A percentile compares a stretch with the other conserved stretches of the same genome.
These are phyloP conservation scores for Junonia oenone DNA, from an alignment of 2,888 invertebrate species.

Conservation along the genomic window DNA sequence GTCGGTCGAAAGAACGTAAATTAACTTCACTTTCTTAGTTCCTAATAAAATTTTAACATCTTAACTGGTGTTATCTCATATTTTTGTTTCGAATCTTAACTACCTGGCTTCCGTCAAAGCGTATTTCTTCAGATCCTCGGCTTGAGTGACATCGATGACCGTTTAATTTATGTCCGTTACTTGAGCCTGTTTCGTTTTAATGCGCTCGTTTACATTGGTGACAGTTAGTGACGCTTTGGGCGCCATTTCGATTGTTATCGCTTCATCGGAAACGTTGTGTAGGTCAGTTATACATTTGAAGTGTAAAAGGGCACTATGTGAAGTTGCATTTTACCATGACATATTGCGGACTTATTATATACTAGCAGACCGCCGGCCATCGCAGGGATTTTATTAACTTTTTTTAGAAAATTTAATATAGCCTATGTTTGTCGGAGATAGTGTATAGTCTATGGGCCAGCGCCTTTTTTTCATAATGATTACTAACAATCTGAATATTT, in stretches of 20 bases:
- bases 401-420: too few species aligned
- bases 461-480: too few species aligned
- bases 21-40: constrained; percentile 68
- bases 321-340: too few species aligned
- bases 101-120: constrained; percentile 75
- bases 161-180: constrained; percentile 75
- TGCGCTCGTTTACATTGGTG: constrained; percentile 67
- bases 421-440: too few species aligned
- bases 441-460: too few species aligned
- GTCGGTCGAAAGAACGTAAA: constrained; percentile 54
- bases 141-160: constrained; percentile 70
- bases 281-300: constrained; percentile 41
- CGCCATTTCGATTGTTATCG: constrained; percentile 73
- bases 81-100: constrained; percentile 74
- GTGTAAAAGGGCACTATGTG: neutral
- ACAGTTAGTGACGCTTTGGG: constrained; percentile 68
- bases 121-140: constrained; percentile 57
- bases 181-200: constrained; percentile 65
- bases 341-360: too few species aligned
- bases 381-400: too few species aligned
- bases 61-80: constrained; percentile 72
- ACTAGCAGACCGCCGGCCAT: too few species aligned
- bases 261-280: constrained; percentile 43
- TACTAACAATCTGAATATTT: too few species aligned
- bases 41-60: constrained; percentile 74